Conservation (phyloP, 2,888 invertebrate genomes). For the Athripsodes cinereus region DNA sequence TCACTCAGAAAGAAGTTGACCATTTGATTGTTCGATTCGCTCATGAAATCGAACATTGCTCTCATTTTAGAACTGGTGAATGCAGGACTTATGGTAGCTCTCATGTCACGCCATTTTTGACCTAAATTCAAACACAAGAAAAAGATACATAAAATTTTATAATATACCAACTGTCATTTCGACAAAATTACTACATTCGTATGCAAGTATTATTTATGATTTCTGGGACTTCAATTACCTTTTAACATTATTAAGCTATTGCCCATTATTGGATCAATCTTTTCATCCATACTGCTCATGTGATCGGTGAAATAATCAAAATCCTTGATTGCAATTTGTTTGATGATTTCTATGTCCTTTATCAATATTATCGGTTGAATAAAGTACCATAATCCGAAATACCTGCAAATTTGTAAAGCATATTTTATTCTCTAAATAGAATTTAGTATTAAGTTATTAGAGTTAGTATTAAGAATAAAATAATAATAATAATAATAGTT, state of each 20-base stretch:
- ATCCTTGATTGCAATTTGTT: not conserved
- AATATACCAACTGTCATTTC: not conserved
- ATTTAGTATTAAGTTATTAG: too few species aligned
- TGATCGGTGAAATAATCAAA: not conserved
- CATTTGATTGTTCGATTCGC: not conserved
- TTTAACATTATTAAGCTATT: not conserved
- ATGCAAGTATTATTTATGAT: not conserved
- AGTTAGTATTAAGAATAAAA: too few species aligned
- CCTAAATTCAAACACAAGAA: conserved; percentile 28
- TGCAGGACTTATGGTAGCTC: conserved; percentile 40
- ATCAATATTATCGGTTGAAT: not conserved
- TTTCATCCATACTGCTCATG: not conserved
- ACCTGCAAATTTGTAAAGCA: too few species aligned
- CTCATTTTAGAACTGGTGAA: too few species aligned
- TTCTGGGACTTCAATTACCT: not conserved
- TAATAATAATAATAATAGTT: too few species aligned
- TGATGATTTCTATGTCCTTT: not conserved
- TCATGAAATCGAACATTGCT: conserved; percentile 35
- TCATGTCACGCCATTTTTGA: conserved; percentile 40
- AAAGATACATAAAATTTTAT: not conserved
- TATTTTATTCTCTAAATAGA: too few species aligned
- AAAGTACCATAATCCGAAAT: conserved; percentile 35
- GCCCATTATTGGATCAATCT: not conserved
- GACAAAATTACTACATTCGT: not conserved
- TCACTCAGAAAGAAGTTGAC: not conserved